Percentiles rank a stretch among this genome's conserved stretches.
Conservation (phyloP, 2,797 vertebrate genomes). For the Buphagus erythrorhynchus region DNA sequence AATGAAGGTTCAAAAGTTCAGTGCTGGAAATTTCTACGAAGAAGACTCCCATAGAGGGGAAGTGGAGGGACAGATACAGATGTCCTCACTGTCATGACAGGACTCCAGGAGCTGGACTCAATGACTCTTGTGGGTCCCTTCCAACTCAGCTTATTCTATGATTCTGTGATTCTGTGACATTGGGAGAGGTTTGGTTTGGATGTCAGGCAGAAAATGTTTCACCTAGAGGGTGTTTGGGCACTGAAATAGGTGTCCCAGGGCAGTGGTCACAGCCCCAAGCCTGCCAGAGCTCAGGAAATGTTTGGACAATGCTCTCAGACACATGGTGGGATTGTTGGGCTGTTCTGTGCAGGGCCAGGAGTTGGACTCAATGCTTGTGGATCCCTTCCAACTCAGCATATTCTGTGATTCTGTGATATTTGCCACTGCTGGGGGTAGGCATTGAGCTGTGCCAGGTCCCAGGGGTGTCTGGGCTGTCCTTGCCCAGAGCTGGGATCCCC, state of each 20-base stretch:
- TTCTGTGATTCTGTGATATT: neutral
- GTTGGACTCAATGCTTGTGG: fast-evolving
- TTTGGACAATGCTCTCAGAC: neutral
- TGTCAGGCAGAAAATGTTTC: neutral
- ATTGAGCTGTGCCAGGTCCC: fast-evolving
- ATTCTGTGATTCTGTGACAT: neutral
- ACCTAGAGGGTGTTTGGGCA: neutral
- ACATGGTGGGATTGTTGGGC: too few relatives aligned
- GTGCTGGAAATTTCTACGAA: neutral
- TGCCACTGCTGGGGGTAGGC: neutral
- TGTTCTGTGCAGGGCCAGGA: neutral
- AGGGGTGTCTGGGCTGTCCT: neutral
- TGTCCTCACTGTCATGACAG: neutral
- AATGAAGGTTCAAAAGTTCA: neutral
- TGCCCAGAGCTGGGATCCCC: neutral
- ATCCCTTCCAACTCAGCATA: neutral
- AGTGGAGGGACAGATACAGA: neutral
- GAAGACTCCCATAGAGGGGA: neutral
- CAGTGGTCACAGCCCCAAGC: neutral
- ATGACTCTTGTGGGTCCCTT: neutral
- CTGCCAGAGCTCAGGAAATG: too few relatives aligned
- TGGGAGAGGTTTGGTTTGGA: neutral
- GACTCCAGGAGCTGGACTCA: fast-evolving
- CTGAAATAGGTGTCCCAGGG: neutral
- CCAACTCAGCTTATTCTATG: neutral